Conservation (phyloP, 2,888 invertebrate genomes). For the Drosophila anomelani region DNA sequence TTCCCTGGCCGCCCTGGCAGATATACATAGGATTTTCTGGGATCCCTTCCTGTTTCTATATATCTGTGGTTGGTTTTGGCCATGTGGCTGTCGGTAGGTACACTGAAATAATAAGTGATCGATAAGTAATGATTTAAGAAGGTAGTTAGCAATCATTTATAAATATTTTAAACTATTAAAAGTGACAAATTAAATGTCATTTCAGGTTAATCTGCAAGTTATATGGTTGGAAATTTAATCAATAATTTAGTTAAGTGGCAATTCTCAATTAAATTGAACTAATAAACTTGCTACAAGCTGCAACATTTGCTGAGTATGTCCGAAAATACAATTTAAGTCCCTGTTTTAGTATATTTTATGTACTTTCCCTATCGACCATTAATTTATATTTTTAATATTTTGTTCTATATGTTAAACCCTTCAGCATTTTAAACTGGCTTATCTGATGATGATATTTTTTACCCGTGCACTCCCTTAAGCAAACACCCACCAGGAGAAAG, state of each 20-base stretch:
- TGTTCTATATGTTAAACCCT: not conserved
- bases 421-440: not conserved
- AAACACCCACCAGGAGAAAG: constrained; percentile 50
- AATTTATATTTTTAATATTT: too few relatives aligned
- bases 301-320: too few relatives aligned
- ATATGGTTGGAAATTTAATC: not conserved
- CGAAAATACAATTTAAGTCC: not conserved
- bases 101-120: not conserved
- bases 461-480: constrained; percentile 42
- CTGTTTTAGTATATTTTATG: not conserved
- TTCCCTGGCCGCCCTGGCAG: constrained; percentile 4
- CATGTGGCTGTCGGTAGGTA: constrained; percentile 20
- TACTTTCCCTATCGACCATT: too few relatives aligned
- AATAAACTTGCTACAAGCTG: not conserved
- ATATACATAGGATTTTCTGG: constrained; percentile 5
- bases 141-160: not conserved
- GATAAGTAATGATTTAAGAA: not conserved
- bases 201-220: too few relatives aligned
- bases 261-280: too few relatives aligned
- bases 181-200: fast-evolving
- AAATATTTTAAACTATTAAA: not conserved
- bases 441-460: not conserved
- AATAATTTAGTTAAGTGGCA: not conserved
- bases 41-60: not conserved
- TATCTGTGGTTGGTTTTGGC: constrained; percentile 5